Percentiles rank a stretch among this genome's conserved stretches.
phyloP scores from a whole-genome alignment of 1,140 invertebrate species.

The Aphaenogaster ashmeadi region DNA sequence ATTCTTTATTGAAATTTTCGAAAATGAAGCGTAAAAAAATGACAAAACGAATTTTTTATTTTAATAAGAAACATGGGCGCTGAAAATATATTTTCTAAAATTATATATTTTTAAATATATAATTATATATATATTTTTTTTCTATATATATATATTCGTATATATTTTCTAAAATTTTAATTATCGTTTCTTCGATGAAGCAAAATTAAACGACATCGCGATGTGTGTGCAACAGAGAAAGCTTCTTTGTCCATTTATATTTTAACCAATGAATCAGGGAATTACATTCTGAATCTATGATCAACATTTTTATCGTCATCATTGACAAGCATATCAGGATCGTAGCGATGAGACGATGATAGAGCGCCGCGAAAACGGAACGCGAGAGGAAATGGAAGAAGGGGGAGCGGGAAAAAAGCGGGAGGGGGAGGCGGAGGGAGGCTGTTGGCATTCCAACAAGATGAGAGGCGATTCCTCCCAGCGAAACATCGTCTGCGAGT shows the following conservation, averaged over 20 bases:
- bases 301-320: neutral
- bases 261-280: slow-evolving; percentile 12
- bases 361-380: slow-evolving; percentile 38
- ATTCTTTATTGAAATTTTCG: slow-evolving; percentile 8
- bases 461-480: slow-evolving; percentile 47
- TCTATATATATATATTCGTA: no score
- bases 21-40: neutral
- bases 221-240: neutral
- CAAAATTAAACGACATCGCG: neutral
- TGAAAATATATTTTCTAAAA: neutral
- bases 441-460: slow-evolving; percentile 48
- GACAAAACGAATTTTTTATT: neutral
- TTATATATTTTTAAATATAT: neutral
- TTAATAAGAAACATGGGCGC: neutral
- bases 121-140: no score
- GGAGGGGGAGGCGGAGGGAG: slow-evolving; percentile 43
- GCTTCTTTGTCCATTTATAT: neutral
- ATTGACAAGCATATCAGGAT: neutral
- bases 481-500: slow-evolving; percentile 54
- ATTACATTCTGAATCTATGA: neutral
- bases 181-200: neutral
- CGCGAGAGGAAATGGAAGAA: slow-evolving; percentile 31
- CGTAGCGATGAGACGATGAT: slow-evolving; percentile 13
- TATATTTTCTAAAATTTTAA: slow-evolving; percentile 7
- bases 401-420: slow-evolving; percentile 64